Evolutionary conservation across 2,113 vertebrate species (phyloP), one percentile per base, ranked within the genome.

Genomic region (Casuarius casuarius): DNA sequence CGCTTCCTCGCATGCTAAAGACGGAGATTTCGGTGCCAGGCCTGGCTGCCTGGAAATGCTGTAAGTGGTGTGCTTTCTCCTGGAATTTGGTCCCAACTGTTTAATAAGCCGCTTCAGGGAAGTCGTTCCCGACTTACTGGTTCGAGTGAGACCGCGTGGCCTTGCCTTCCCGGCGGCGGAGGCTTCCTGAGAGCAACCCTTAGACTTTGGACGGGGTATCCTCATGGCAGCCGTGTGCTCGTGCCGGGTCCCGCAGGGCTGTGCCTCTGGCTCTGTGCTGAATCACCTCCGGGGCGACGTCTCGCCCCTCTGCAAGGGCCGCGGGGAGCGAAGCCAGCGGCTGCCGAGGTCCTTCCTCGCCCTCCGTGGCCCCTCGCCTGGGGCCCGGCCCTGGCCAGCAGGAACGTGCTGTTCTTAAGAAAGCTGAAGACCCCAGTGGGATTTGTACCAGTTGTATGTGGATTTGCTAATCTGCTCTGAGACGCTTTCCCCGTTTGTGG

Each of bases 181-280:
- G 44, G 72, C 46, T 91, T 91, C 87, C 74, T 12, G 58, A 54
- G 54, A 63, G 46, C 70, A 92, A 84, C 89, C 92, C 83, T 95
- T 96, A 87, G 96, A 95, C 96, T 97, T 96, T 95, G 97, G 19
- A 25, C 94, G 4, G 58, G 49, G 54, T 87, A 63, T 71, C 89
- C 87, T 75, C 12, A 23, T 76, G 87, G 95, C 73, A 92, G 91
- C 87, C 62, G 31, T 3, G 2, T 79, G 94, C 75, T 80, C 77
- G 85, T 82, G 76, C 10, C 71, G 78, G 10, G 7, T 40, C 80
- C 76, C 22, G 17, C 35, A 49, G 87, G 52, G 25, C 38, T 58
- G 4, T 31, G 31, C 70, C 80, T 29, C 56, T 0, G 0, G 52
- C 4, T 77, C 86, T 31, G 65, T 54, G 88, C 78, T 76, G 59